Base-by-base conservation (phyloP, 1,140 invertebrate genomes). In the Conus betulinus region DNA sequence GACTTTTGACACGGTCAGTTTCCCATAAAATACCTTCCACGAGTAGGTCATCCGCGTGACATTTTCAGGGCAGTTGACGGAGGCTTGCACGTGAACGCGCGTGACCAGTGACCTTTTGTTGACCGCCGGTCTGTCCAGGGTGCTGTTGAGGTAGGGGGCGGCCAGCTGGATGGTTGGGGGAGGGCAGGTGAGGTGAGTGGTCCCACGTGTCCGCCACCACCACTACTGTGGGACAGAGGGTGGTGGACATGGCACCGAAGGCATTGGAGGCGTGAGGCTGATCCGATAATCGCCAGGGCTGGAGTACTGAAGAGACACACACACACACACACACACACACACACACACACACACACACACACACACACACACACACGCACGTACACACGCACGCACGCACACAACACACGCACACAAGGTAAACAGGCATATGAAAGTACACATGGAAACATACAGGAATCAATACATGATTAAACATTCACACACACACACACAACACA, bases 81-180 rank as follows among this genome's bases (percentile, higher is more conserved):
- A 20, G 7, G 90, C 87, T 39, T 88, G 74, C 15, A 92, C 91
- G 13, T 88, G 85, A 5, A 94, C 83, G 83, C 91, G 87, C 23
- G 92, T 91, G 39, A 91, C 87, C 39, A 89, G 85, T 25, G 94
- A 94, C 25, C 93, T 84, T n/a, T 92, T 92, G 27, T 74, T 88
- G 20, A 88, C 23, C 8, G 90, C 71, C 0, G 93, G 91, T 13
- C 79, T 88, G 3, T 8, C 78, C 1, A 67, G 39, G 39, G 52
- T 78, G 85, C 39, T 87, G 74, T 78, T 78, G 71, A 23, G 17
- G 74, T 87, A 57, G 15, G 74, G 85, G 2, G 5, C 15, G 13
- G 52, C 17, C 85, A 91, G 87, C 0, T 74, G 25, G 17, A 91
- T 82, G n/a, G 71, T 78, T 20, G 89, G 88, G 5, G 85, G 63